Conservation (phyloP, 2,113 vertebrate genomes). For the Acinonyx jubatus region DNA sequence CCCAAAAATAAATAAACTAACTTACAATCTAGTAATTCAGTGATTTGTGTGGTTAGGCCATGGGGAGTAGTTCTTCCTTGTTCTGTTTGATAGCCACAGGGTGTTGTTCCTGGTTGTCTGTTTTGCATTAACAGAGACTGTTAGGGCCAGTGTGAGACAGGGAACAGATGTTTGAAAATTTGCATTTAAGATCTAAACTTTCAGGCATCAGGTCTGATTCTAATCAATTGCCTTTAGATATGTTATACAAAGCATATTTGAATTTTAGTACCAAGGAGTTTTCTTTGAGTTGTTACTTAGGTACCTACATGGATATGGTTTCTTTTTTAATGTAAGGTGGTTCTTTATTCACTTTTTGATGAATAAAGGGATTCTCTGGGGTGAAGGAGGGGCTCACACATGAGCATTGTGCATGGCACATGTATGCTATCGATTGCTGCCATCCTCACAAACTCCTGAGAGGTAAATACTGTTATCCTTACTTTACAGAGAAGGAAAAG, state of each 20-base stretch:
- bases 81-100: neutral
- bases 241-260: neutral
- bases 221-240: constrained; percentile 8
- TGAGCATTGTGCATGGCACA: neutral
- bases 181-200: constrained; percentile 25
- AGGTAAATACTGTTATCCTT: neutral
- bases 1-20: too few relatives aligned
- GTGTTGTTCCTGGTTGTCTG: neutral
- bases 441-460: neutral
- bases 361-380: neutral
- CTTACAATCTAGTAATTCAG: neutral
- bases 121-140: neutral
- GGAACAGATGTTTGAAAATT: constrained; percentile 22
- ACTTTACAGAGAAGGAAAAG: neutral
- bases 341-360: constrained; percentile 11
- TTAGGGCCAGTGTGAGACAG: neutral
- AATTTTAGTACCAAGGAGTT: neutral
- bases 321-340: constrained; percentile 43
- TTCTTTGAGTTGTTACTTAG: neutral
- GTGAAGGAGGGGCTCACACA: neutral
- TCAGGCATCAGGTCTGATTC: neutral
- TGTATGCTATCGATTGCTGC: neutral
- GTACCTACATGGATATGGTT: neutral
- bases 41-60: neutral
- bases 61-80: neutral